These are phyloP conservation scores for Caenorhabditis sp. DNA, from an alignment of 2,888 invertebrate genomes.

Conservation along the genomic window DNA sequence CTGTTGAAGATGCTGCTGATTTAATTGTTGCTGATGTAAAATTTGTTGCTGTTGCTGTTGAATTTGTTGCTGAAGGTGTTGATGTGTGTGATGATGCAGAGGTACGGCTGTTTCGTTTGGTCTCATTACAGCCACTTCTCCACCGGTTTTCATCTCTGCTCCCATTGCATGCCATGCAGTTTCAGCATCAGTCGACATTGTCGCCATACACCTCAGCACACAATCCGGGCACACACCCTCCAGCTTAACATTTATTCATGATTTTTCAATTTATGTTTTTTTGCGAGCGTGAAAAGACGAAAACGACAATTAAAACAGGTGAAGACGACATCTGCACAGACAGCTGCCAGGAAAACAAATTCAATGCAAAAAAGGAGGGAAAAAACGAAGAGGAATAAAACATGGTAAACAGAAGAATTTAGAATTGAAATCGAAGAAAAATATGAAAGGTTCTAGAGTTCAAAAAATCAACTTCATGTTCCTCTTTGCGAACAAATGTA, in stretches of 20 bases:
- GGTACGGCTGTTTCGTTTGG: neutral
- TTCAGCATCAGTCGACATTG: slow-evolving; percentile 33
- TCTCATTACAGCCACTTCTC: slow-evolving; percentile 1
- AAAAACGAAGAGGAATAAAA: neutral
- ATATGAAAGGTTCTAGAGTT: slow-evolving; percentile 2
- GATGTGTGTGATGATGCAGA: slow-evolving; percentile 15
- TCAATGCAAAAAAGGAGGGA: neutral
- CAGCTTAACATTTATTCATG: slow-evolving; percentile 34
- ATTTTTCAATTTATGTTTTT: too few species aligned
- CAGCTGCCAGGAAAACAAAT: slow-evolving; percentile 1
- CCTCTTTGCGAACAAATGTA: neutral
- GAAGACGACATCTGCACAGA: neutral
- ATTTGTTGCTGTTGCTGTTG: slow-evolving; percentile 8
- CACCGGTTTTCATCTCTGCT: slow-evolving; percentile 13
- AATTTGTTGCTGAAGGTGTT: slow-evolving; percentile 18
- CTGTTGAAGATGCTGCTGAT: slow-evolving; percentile 8
- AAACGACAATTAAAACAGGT: neutral
- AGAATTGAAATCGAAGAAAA: neutral
- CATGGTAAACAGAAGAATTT: neutral
- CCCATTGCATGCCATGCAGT: slow-evolving; percentile 31
- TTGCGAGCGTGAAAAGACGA: neutral
- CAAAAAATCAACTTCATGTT: neutral
- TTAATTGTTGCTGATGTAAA: slow-evolving; percentile 1
- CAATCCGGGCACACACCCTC: slow-evolving; percentile 52
- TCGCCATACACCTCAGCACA: slow-evolving; percentile 41